Evolutionary conservation across 2,113 vertebrate species (phyloP).

Genomic region (Zingel zingel): DNA sequence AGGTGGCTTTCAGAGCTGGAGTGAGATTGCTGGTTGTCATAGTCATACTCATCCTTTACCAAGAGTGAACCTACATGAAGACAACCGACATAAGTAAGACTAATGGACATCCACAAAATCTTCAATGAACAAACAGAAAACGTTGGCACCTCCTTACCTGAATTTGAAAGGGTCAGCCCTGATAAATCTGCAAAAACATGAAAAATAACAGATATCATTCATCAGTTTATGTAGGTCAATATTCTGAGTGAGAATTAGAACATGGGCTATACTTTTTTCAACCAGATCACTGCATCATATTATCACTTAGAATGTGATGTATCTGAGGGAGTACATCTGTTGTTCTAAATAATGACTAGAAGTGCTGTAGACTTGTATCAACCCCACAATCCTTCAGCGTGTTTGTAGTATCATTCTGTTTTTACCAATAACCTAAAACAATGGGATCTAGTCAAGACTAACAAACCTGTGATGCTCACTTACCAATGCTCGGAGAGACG

Average conservation of each 20-base stretch:
- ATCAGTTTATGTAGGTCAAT: neutral
- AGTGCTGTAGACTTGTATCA: neutral
- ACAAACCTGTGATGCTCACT: slow-evolving; percentile 47
- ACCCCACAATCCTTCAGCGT: neutral
- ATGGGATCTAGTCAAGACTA: neutral
- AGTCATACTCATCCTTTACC: slow-evolving; percentile 98
- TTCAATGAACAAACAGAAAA: neutral
- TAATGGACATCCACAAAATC: neutral
- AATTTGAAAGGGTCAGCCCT: slow-evolving; percentile 92
- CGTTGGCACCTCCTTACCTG: slow-evolving; percentile 58
- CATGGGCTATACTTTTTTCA: neutral
- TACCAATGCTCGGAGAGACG: slow-evolving; percentile 97
- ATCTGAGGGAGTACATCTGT: neutral
- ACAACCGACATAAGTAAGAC: slow-evolving; percentile 24
- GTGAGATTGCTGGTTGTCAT: slow-evolving; percentile 90
- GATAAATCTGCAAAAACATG: slow-evolving; percentile 89
- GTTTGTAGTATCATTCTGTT: neutral
- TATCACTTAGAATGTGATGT: neutral
- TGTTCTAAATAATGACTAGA: neutral
- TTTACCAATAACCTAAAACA: neutral
- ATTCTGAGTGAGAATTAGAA: neutral
- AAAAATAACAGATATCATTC: neutral
- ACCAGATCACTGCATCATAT: neutral
- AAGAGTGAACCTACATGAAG: slow-evolving; percentile 88
- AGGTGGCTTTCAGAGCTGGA: slow-evolving; percentile 91